Conservation (phyloP, 1,140 invertebrate genomes). For the Cyclina sinensis region DNA sequence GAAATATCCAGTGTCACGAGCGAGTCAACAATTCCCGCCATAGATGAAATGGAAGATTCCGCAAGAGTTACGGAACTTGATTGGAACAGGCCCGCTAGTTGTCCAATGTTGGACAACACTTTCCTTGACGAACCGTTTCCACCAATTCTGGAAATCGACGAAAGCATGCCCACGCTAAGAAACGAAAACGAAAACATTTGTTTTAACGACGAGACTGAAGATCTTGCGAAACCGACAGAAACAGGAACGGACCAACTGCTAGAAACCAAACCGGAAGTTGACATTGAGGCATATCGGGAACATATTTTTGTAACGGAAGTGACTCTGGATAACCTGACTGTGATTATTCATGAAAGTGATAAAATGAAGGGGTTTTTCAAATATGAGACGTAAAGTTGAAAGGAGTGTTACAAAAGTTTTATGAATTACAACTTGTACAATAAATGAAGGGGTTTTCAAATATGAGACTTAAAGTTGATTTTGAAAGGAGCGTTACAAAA, state of each 20-base stretch:
- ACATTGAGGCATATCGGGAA: background rate
- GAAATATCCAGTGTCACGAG: conserved; percentile 28
- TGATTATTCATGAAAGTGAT: conserved; percentile 52
- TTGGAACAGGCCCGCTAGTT: background rate
- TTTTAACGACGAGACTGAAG: background rate
- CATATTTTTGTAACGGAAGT: conserved; percentile 59
- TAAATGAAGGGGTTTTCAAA: conserved; percentile 50
- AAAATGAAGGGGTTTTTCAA: conserved; percentile 53
- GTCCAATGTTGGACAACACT: conserved; percentile 2
- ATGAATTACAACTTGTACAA: too few relatives aligned
- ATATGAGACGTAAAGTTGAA: background rate
- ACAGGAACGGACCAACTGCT: background rate
- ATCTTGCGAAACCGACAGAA: background rate
- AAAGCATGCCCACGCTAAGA: background rate
- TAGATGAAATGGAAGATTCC: conserved; percentile 12
- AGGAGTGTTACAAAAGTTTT: too few relatives aligned
- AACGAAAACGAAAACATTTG: conserved; percentile 21
- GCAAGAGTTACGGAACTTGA: background rate
- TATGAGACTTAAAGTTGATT: background rate
- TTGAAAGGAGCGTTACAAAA: too few relatives aligned
- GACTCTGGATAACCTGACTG: conserved; percentile 49
- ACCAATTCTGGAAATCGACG: background rate
- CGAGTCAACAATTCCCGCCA: conserved; percentile 21
- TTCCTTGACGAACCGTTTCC: background rate
- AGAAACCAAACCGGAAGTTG: background rate